Evolutionary conservation across 2,888 invertebrate genomes (phyloP), one percentile per base, ranked within the genome.

Genomic region (Luperina testacea): DNA sequence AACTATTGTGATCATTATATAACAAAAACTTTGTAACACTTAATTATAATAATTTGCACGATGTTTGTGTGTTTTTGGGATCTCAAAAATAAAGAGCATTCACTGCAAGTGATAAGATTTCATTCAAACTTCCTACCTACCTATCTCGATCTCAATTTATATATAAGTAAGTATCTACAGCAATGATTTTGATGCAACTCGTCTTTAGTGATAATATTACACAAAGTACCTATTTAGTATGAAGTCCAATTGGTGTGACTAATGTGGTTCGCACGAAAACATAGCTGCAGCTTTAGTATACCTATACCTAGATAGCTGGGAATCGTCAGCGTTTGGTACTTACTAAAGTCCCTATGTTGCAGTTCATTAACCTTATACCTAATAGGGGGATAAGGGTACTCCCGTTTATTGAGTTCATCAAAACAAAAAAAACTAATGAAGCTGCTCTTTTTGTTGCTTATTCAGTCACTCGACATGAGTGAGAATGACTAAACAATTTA

Each of bases 31-130:
- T 80, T 88, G 80, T 87, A 80, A 87, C 89, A 87, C 87, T 80
- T 88, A 88, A 89, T 77, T 84, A 90, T 89, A 90, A 79, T 88
- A 89, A 86, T 91, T 91, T 94, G 95, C 96, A 95, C 95, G 90
- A 94, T 95, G 95, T 96, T 95, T 95, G 95, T 94, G 96, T 96
- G 96, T 97, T 97, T 97, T 97, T 97, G 97, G 95, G 96, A 97
- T 97, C 96, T 96, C 97, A 96, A 96, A 96, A 97, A 96, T 95
- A 96, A 95, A 95, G 94, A 94, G 92, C 95, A 95, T 94, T 94
- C 93, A 94, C 92, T 95, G 94, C 93, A 94, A 84, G 75, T 84
- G 15, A 63, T 75, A 72, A 84, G 78, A 91, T 90, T 90, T 88
- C 13, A 70, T 84, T 81, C 24, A 8, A 51, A 72, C 1, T 42